Conservation (phyloP, 2,113 vertebrate species). For the Pongo pygmaeus region DNA sequence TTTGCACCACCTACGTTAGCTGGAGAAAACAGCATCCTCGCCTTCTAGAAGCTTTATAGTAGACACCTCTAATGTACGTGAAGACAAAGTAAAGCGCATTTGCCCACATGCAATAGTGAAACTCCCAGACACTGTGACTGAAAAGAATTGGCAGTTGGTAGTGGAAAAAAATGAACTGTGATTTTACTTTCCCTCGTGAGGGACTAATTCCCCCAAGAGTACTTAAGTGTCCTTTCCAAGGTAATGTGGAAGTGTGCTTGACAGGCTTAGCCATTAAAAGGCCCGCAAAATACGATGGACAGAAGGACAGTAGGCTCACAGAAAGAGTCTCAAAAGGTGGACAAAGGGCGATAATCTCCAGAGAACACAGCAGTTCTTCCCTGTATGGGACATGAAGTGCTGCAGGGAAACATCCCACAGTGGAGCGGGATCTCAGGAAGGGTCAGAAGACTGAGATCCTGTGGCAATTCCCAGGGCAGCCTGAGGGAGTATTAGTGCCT, state of each 20-base stretch:
- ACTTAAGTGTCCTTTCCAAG: not conserved
- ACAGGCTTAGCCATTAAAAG: not conserved
- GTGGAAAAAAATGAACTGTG: not conserved
- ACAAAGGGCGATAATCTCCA: not conserved
- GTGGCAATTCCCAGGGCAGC: not conserved
- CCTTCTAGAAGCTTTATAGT: not conserved
- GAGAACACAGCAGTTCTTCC: not conserved
- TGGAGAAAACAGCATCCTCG: not conserved
- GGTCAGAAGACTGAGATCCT: not conserved
- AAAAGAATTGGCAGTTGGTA: not conserved
- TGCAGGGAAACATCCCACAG: not conserved
- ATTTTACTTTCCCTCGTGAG: not conserved
- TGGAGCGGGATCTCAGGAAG: not conserved
- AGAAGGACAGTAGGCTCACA: not conserved
- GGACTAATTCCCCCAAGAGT: not conserved
- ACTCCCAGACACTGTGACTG: not conserved
- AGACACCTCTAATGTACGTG: not conserved
- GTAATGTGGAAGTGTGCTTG: not conserved
- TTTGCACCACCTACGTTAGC: not conserved
- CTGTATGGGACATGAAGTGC: not conserved
- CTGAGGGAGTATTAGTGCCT: too few relatives aligned
- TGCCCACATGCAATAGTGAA: not conserved
- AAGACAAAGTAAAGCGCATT: not conserved
- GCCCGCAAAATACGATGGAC: not conserved
- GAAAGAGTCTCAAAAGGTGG: not conserved